Conservation (phyloP, 2,888 invertebrate genomes). For the Agrilus mali region DNA sequence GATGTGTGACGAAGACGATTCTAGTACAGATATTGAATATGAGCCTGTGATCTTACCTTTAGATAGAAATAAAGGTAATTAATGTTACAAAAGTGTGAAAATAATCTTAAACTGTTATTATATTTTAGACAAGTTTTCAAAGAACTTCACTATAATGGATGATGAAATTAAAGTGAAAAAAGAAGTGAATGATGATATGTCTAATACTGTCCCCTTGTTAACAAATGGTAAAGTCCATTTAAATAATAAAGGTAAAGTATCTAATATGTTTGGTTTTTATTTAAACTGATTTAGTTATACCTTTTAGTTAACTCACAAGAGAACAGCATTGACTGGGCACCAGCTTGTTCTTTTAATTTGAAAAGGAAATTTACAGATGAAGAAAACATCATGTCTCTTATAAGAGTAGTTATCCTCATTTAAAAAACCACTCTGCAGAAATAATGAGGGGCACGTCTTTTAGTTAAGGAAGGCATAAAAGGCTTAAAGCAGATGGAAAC, state of each 20-base stretch:
- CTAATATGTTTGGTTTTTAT: too few species aligned
- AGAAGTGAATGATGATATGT: background rate
- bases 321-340: background rate
- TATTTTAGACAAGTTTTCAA: constrained; percentile 6
- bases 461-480: too few species aligned
- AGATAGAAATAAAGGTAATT: constrained; percentile 16
- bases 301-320: constrained; percentile 4
- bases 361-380: constrained; percentile 21
- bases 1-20: constrained; percentile 18
- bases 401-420: constrained; percentile 19
- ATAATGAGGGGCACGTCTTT: too few species aligned
- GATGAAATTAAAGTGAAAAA: constrained; percentile 11
- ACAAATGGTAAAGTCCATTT: too few species aligned
- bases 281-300: too few species aligned
- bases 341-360: constrained; percentile 6
- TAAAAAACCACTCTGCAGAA: too few species aligned
- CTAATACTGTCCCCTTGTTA: too few species aligned
- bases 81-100: background rate
- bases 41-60: constrained; percentile 16
- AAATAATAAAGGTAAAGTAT: too few species aligned
- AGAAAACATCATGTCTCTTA: constrained; percentile 22
- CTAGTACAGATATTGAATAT: constrained; percentile 20
- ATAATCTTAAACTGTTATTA: background rate
- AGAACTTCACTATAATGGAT: constrained; percentile 9
- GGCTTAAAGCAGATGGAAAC: too few species aligned